Base-by-base conservation (phyloP, 2,113 vertebrate genomes). In the Myxocyprinus asiaticus region DNA sequence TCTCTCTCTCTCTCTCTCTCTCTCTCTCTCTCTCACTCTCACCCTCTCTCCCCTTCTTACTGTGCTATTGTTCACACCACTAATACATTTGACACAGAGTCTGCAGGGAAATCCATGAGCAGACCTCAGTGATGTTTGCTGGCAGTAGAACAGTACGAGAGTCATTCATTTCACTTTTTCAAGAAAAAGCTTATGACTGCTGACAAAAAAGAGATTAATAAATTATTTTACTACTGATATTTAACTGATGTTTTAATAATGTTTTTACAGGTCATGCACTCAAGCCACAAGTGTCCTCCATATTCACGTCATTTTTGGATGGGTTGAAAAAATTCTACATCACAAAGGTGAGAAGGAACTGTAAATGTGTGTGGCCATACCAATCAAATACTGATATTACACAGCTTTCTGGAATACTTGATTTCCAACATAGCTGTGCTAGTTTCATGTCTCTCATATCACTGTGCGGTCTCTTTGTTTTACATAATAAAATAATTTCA, bases 311-410 rank as follows among this genome's bases (percentile, higher is more conserved):
- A 8, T 98, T 99, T 94, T 88, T 99, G 91, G 97, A 99, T 73
- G 98, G 98, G 65, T 86, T 99, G 91, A 99, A 99, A 93, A 99
- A 95, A 85, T 96, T 99, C 92, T 99, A 99, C 93, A 98, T 99
- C 90, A 99, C 98, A 77, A 99, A 99, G 96, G 98, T 99, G 94
- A 85, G 55, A 33, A 5, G 12, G 76, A 33, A 33, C 22, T 33
- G 22, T 33, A 33, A 33, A 33, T 33, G 22, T 33, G 50, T 45
- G 11, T n/a, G 7, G 44, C 67, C 15, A 33, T 8, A 50, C 22
- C 11, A 58, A 2, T 11, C 9, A 42, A 48, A 48, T 48, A 48
- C 47, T 43, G 4, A 12, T 33, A 6, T 51, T 1, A 10, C 4
- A 0, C 4, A 0, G 14, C 53, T 17, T 42, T 59, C 53, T 7